Evolutionary conservation across 2,888 invertebrate genomes (phyloP), one percentile per base, ranked within the genome.

Genomic region (Cybosia mesomella): DNA sequence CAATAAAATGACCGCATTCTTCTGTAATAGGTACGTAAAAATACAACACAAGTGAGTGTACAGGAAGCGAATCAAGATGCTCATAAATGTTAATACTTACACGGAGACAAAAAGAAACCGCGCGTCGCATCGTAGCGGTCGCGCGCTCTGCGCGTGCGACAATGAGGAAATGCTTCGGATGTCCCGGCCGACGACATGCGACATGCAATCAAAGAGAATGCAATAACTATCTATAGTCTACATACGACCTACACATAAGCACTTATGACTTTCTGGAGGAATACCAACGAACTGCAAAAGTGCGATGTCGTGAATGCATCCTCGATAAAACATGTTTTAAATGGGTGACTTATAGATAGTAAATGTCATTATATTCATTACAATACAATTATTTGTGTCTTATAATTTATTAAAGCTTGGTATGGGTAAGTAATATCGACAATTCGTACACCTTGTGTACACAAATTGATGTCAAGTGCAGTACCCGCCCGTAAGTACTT

Each of bases 161-260:
- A 83, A 85, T 88, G 86, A 89, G 90, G 91, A 91, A 91, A 91
- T 91, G 84, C 90, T 81, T 82, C 75, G 85, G 84, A 89, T 89
- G 83, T 83, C 84, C 82, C 74, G 73, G 55, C 79, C 68, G 79
- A 79, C 82, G 82, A 84, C 86, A 81, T 76, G 80, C 80, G 74
- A 68, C 67, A 43, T 62, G 67, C 67, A 67, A 66, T 21, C 64
- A 57, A 63, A 55, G 61, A 62, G 66, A 69, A 62, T 64, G 62
- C 49, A 39, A 59, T 43, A 59, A 58, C 36, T 64, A 67, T 58
- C 58, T 63, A 67, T 58, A 67, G 57, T 53, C 49, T 53, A 62
- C 53, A 55, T 58, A 39, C 58, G 28, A 53, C 34, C 36, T 15
- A 34, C 43, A 59, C 59, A 24, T 62, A 69, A 57, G 9, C 53